Percentiles rank a stretch among this genome's conserved stretches.
These are phyloP conservation scores for Psilopogon haemacephalus DNA, from an alignment of 2,113 vertebrate genomes.

Conservation along the genomic window DNA sequence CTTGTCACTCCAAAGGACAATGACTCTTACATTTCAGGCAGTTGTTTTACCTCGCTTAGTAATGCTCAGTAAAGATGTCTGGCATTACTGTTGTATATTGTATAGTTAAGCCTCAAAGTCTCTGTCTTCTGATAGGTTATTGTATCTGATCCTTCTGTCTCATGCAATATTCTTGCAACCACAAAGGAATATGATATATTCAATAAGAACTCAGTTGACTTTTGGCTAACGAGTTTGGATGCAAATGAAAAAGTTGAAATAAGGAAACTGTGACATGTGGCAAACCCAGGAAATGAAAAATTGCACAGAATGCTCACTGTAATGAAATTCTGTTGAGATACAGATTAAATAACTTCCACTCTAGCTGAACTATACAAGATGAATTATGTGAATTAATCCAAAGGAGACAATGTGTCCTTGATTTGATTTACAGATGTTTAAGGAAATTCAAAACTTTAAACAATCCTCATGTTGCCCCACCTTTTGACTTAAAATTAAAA, in stretches of 20 bases:
- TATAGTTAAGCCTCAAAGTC: neutral
- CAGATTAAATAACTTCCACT: neutral
- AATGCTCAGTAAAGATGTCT: neutral
- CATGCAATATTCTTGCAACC: neutral
- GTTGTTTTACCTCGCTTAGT: neutral
- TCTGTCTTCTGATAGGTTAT: neutral
- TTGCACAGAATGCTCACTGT: neutral
- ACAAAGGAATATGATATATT: neutral
- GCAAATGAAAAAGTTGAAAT: neutral
- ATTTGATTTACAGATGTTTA: conserved; percentile 11
- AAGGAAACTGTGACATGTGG: neutral
- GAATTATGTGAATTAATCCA: neutral
- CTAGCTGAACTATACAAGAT: neutral
- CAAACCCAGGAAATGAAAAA: conserved; percentile 4
- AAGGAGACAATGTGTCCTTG: neutral
- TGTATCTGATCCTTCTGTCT: neutral
- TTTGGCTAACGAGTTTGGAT: neutral
- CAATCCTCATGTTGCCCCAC: neutral
- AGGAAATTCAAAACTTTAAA: neutral
- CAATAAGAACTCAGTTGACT: neutral
- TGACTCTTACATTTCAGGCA: neutral
- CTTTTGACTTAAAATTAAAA: neutral
- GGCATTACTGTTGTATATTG: neutral
- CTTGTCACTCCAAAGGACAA: neutral
- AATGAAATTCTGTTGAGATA: neutral